These are phyloP conservation scores for Uromys caudimaculatus DNA, from an alignment of 2,797 vertebrate genomes.

Conservation along the genomic window DNA sequence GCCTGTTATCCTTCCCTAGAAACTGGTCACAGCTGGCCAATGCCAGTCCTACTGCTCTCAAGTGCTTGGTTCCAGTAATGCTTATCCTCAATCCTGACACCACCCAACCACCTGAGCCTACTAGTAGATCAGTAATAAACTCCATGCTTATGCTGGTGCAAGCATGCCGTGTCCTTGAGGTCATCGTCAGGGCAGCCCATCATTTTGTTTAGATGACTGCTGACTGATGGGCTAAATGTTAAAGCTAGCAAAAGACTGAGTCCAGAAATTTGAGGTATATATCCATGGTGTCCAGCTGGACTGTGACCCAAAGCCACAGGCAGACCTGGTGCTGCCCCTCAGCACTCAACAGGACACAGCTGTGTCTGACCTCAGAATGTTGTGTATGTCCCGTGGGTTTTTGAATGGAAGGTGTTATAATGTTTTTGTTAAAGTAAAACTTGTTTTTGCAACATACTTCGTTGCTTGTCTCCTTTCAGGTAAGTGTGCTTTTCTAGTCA, in stretches of 20 bases:
- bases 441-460: slow-evolving; percentile 76
- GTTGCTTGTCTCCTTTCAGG: background rate
- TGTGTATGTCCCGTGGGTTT: slow-evolving; percentile 63
- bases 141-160: background rate
- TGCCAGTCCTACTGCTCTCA: background rate
- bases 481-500: fast-evolving
- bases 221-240: background rate
- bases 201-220: background rate
- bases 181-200: background rate
- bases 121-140: background rate
- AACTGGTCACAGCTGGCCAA: background rate
- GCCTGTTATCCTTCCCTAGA: background rate
- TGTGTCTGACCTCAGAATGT: slow-evolving; percentile 59
- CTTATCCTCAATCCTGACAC: background rate
- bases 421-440: slow-evolving; percentile 86
- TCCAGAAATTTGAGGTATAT: background rate
- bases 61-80: background rate
- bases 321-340: slow-evolving; percentile 47
- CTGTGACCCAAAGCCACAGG: slow-evolving; percentile 47
- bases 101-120: background rate
- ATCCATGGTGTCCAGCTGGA: slow-evolving; percentile 7
- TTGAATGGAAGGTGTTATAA: background rate
- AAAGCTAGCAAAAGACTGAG: background rate
- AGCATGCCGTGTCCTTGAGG: background rate
- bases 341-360: slow-evolving; percentile 4